Evolutionary conservation across 2,888 invertebrate genomes (phyloP).

Genomic region (Lasioglossum pauxillum): DNA sequence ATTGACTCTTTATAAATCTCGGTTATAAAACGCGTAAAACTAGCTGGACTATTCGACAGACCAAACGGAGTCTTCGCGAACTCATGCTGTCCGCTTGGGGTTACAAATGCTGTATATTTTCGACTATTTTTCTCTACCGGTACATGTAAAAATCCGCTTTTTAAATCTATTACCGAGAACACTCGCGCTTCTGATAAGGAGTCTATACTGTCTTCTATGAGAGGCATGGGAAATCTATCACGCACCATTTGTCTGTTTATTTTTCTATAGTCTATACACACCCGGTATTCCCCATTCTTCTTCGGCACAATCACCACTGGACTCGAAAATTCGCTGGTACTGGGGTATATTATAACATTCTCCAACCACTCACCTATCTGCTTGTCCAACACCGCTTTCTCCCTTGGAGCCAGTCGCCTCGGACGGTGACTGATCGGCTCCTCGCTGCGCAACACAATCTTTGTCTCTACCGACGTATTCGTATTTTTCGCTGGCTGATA

Average conservation of each 20-base stretch:
- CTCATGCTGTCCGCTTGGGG: neutral
- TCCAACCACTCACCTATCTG: slow-evolving; percentile 31
- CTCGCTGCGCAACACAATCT: slow-evolving; percentile 6
- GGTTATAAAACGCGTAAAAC: slow-evolving; percentile 15
- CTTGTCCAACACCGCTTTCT: neutral
- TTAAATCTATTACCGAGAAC: slow-evolving; percentile 18
- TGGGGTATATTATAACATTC: slow-evolving; percentile 6
- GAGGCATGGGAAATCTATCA: slow-evolving; percentile 30
- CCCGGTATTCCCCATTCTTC: slow-evolving; percentile 16
- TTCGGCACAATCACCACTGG: slow-evolving; percentile 24
- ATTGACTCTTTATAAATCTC: slow-evolving; percentile 15
- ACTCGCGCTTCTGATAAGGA: neutral
- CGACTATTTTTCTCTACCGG: slow-evolving; percentile 7
- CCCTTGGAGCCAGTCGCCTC: slow-evolving; percentile 20
- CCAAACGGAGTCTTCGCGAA: slow-evolving; percentile 25
- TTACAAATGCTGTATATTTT: slow-evolving; percentile 17
- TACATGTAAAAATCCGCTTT: slow-evolving; percentile 24
- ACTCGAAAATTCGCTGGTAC: slow-evolving; percentile 10
- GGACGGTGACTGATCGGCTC: slow-evolving; percentile 5
- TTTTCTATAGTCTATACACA: slow-evolving; percentile 22
- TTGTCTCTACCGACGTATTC: slow-evolving; percentile 13
- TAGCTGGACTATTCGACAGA: neutral
- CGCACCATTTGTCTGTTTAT: slow-evolving; percentile 18
- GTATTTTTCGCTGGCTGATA: neutral
- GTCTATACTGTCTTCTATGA: slow-evolving; percentile 21